phyloP scores from a whole-genome alignment of 2,113 vertebrate species.

The Sapayoa aenigma region DNA sequence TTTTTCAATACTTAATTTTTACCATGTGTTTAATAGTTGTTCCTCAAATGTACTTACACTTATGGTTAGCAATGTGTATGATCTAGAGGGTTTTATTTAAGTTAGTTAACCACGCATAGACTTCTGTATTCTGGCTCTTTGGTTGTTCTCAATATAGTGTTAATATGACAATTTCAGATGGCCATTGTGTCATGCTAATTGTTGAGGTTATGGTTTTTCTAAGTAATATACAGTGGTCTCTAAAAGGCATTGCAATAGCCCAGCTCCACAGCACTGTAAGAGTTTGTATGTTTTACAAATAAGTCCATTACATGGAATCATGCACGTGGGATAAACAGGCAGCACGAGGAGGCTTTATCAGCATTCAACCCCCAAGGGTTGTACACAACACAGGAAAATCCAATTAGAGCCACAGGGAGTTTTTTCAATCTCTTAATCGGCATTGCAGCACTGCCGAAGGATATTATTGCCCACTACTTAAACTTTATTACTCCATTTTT shows the following conservation, averaged over 20 bases:
- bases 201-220: conserved; percentile 24
- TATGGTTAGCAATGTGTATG: neutral
- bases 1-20: neutral
- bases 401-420: conserved; percentile 73
- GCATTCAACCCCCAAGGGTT: conserved; percentile 29
- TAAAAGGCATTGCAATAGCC: conserved; percentile 20
- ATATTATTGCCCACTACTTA: conserved; percentile 76
- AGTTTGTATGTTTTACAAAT: conserved; percentile 19
- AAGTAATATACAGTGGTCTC: neutral
- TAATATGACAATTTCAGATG: conserved; percentile 8
- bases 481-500: conserved; percentile 75
- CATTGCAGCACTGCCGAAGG: conserved; percentile 72
- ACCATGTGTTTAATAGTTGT: neutral
- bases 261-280: neutral
- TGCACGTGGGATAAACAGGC: conserved; percentile 62
- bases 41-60: neutral
- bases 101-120: neutral
- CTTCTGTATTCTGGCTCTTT: neutral
- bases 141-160: neutral
- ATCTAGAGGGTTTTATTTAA: neutral
- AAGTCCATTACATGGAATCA: conserved; percentile 62
- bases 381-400: conserved; percentile 69
- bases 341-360: conserved; percentile 67
- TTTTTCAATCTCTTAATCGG: conserved; percentile 73
- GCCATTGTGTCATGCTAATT: conserved; percentile 6